phyloP scores from a whole-genome alignment of 2,888 invertebrate species.

The Diogma glabrata region DNA sequence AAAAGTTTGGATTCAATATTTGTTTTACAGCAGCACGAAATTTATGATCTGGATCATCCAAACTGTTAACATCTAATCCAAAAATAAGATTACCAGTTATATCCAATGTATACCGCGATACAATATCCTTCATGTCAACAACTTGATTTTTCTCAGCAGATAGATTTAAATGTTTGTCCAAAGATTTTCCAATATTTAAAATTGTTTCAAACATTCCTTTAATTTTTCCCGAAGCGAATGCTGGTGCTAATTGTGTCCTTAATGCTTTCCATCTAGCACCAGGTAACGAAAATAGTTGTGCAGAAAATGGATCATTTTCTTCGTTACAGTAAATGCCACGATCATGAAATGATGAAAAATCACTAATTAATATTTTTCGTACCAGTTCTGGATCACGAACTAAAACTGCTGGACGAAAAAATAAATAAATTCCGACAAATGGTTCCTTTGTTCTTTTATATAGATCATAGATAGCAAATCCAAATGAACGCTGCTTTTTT shows the following conservation, averaged over 20 bases:
- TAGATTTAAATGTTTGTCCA: slow-evolving; percentile 36
- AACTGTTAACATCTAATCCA: slow-evolving; percentile 35
- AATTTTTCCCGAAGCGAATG: slow-evolving; percentile 55
- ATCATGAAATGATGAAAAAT: slow-evolving; percentile 53
- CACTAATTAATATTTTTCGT: slow-evolving; percentile 46
- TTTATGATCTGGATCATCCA: slow-evolving; percentile 32
- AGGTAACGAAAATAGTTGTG: slow-evolving; percentile 45
- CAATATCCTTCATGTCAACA: slow-evolving; percentile 37
- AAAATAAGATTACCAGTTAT: slow-evolving; percentile 39
- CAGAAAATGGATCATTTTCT: slow-evolving; percentile 46
- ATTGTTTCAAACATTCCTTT: slow-evolving; percentile 52
- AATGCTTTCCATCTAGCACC: slow-evolving; percentile 51
- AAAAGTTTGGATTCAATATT: slow-evolving; percentile 11
- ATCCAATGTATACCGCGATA: slow-evolving; percentile 33
- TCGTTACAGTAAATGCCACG: slow-evolving; percentile 51
- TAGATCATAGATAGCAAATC: slow-evolving; percentile 46
- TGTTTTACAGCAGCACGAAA: slow-evolving; percentile 25
- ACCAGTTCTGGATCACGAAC: slow-evolving; percentile 50
- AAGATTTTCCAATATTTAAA: slow-evolving; percentile 42
- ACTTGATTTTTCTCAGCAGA: slow-evolving; percentile 27
- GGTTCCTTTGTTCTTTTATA: slow-evolving; percentile 35
- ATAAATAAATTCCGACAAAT: slow-evolving; percentile 48
- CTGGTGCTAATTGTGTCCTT: slow-evolving; percentile 49
- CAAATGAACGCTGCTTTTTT: slow-evolving; percentile 44
- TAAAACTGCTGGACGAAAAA: slow-evolving; percentile 46